Evolutionary conservation across 1,140 invertebrate genomes (phyloP).

Genomic region (Zaprionus gabonicus): DNA sequence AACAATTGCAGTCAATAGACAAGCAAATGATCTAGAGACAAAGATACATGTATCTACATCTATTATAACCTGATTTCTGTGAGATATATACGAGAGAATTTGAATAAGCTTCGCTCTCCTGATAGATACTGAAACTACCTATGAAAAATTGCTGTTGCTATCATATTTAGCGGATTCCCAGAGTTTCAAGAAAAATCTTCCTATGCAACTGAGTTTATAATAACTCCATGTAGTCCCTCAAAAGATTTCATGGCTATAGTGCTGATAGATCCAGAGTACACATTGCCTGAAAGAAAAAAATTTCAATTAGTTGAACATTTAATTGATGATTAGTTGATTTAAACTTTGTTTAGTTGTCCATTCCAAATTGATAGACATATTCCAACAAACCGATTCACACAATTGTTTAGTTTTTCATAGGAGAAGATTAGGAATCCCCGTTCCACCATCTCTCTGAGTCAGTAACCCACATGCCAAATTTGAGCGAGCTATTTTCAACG

Average conservation of each 20-base stretch:
- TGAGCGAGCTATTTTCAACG: neutral
- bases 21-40: conserved; percentile 14
- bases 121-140: neutral
- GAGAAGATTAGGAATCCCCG: neutral
- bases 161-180: neutral
- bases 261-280: neutral
- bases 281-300: neutral
- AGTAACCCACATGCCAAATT: conserved; percentile 1
- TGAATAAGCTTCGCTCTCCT: neutral
- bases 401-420: neutral
- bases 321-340: no score
- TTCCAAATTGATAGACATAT: neutral
- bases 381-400: neutral
- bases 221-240: neutral
- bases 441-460: neutral
- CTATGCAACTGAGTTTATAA: neutral
- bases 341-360: neutral
- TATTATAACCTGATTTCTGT: neutral
- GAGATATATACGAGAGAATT: neutral
- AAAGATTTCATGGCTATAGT: neutral
- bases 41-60: conserved; percentile 6
- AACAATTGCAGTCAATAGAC: conserved; percentile 28
- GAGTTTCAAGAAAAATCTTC: neutral
- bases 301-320: no score
- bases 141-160: neutral